These are phyloP conservation scores for Lagopus muta DNA, from an alignment of 2,113 vertebrate species.

Conservation along the genomic window DNA sequence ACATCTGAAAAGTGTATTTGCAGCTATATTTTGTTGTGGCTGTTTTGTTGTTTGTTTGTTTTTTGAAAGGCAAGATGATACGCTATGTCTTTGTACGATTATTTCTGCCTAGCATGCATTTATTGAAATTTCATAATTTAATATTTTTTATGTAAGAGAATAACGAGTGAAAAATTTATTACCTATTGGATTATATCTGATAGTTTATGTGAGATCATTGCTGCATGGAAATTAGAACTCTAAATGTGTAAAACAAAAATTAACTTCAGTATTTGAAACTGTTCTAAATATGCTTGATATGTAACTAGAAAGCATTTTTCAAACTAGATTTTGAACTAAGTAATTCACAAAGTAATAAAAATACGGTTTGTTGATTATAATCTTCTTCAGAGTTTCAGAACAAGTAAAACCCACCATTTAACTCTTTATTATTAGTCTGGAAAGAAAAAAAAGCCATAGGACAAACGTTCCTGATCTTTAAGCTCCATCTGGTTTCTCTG, in stretches of 20 bases:
- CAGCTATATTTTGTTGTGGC: neutral
- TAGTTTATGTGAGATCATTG: neutral
- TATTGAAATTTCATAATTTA: constrained; percentile 2
- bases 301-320: neutral
- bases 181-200: neutral
- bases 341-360: constrained; percentile 13
- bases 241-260: neutral
- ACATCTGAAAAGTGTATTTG: neutral
- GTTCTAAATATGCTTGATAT: neutral
- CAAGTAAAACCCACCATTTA: neutral
- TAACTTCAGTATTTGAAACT: neutral
- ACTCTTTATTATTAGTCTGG: neutral
- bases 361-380: neutral
- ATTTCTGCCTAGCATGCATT: neutral
- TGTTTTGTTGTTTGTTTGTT: neutral
- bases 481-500: neutral
- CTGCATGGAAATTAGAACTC: neutral
- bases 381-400: neutral
- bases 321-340: neutral
- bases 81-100: neutral
- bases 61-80: neutral
- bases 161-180: neutral
- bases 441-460: neutral
- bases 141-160: neutral
- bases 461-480: neutral